Base-by-base conservation (phyloP, 2,113 vertebrate species). In the Cephalopterus ornatus region DNA sequence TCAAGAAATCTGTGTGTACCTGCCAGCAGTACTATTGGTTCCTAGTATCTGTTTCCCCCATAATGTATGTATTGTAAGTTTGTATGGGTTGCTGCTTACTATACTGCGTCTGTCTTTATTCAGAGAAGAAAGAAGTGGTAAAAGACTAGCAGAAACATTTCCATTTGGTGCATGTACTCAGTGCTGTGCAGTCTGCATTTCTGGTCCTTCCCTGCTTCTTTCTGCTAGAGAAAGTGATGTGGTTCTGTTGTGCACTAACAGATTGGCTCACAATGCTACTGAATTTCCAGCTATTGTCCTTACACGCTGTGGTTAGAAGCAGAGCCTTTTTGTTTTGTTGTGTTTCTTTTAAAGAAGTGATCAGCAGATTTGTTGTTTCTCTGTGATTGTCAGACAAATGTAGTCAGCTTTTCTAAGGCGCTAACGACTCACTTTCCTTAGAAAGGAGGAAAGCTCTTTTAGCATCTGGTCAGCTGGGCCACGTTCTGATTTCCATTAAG, bases 21-120 rank as follows among this genome's bases (percentile, higher is more conserved):
- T 91, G 93, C 84, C 76, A 92, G 93, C 88, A 82, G 82, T 70
- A 80, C 86, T 52, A 20, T 81, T 20, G 14, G 79, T 87, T 84
- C 63, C 59, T 85, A 24, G 59, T 65, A 58, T 74, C 59, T 75
- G 35, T 67, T 96, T 97, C 89, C 90, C 66, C 91, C 56, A 61
- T 91, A 75, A 94, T 93, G 79, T 88, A 78, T 0, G 1, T 37
- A 47, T 66, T 95, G 26, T 62, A 94, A 71, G 75, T 85, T 47
- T 68, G 71, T 93, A 75, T 62, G 94, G 89, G 74, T 97, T 94
- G 91, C 85, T 92, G 91, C 65, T 71, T 41, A 52, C 77, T 90
- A 33, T 85, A 76, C 71, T 85, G 61, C 24, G 2, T 92, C 41
- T 88, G 91, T 94, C 91, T 94, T 95, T 97, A 94, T 76, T 62